A percentile compares a stretch with the other conserved stretches of the same genome.
Conservation (phyloP, 2,797 vertebrate genomes). For the Jordanella pulchra region DNA sequence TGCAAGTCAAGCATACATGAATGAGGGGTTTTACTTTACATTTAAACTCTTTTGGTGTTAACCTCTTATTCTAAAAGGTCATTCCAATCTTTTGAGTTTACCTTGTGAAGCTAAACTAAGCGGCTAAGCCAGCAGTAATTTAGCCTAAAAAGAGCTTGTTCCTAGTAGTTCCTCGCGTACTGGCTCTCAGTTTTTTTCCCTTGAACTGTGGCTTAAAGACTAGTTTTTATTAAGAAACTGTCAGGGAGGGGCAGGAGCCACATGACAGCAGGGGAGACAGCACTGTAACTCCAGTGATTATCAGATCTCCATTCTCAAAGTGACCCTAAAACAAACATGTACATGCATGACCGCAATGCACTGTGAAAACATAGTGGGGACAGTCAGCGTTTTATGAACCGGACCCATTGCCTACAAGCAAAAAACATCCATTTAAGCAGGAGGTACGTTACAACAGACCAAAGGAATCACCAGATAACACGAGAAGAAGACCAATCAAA, state of each 20-base stretch:
- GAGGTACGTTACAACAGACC: neutral
- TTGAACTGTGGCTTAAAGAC: constrained; percentile 52
- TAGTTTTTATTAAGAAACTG: constrained; percentile 62
- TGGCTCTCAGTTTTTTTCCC: constrained; percentile 20
- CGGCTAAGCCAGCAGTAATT: neutral
- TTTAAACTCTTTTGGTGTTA: neutral
- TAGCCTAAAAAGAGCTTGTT: neutral
- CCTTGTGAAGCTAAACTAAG: neutral
- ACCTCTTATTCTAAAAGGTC: no score
- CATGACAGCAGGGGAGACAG: constrained; percentile 51
- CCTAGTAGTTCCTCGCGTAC: no score
- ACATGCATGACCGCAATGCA: neutral
- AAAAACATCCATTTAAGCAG: neutral
- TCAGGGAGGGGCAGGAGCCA: constrained; percentile 44
- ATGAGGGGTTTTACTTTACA: neutral
- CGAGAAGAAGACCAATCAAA: neutral
- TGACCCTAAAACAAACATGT: constrained; percentile 35
- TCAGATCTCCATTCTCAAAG: constrained; percentile 27
- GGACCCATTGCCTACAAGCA: neutral
- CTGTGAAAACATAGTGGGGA: neutral
- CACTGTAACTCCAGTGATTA: constrained; percentile 40
- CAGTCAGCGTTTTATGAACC: neutral
- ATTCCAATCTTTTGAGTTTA: neutral
- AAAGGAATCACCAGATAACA: neutral
- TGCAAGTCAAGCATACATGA: neutral